These are phyloP conservation scores for Nemopilema nomurai DNA, from an alignment of 30 jellyfish, hydroid and myxozoan genomes.

Conservation along the genomic window DNA sequence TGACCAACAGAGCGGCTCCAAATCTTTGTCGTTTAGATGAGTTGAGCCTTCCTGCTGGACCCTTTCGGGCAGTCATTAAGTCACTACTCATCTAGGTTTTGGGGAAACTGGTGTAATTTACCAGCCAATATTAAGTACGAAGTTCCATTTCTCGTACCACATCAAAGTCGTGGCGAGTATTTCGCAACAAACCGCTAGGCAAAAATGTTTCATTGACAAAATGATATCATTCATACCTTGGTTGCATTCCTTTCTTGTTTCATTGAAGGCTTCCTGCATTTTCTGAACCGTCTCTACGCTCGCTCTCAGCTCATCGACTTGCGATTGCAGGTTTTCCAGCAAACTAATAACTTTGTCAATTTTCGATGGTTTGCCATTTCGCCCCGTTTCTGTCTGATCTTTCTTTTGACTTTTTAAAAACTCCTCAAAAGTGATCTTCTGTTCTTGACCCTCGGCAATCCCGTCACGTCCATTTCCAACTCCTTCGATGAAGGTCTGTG, in stretches of 20 bases:
- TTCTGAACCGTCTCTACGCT: slow-evolving; percentile 29
- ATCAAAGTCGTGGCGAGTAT: no score
- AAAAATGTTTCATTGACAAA: no score
- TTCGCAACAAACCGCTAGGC: no score
- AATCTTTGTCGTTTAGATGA: background rate
- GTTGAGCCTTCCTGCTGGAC: background rate
- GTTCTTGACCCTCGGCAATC: background rate
- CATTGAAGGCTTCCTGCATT: slow-evolving; percentile 18
- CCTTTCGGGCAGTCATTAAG: background rate
- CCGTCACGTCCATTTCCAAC: slow-evolving; percentile 3
- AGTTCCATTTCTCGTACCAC: no score
- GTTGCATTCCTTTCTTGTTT: slow-evolving; percentile 4
- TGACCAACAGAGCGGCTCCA: background rate
- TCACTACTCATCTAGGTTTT: background rate
- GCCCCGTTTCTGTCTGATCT: background rate
- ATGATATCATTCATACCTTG: background rate
- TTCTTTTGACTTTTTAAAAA: background rate
- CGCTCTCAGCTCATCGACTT: slow-evolving; percentile 15
- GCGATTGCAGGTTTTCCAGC: slow-evolving; percentile 28
- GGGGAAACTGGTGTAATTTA: no score
- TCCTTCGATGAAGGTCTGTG: slow-evolving; percentile 10
- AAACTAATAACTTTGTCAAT: slow-evolving; percentile 28
- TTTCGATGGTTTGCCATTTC: slow-evolving; percentile 6
- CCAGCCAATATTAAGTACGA: no score
- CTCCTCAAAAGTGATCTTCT: background rate